phyloP scores from a whole-genome alignment of 2,797 vertebrate genomes.

The Myioborus miniatus region DNA sequence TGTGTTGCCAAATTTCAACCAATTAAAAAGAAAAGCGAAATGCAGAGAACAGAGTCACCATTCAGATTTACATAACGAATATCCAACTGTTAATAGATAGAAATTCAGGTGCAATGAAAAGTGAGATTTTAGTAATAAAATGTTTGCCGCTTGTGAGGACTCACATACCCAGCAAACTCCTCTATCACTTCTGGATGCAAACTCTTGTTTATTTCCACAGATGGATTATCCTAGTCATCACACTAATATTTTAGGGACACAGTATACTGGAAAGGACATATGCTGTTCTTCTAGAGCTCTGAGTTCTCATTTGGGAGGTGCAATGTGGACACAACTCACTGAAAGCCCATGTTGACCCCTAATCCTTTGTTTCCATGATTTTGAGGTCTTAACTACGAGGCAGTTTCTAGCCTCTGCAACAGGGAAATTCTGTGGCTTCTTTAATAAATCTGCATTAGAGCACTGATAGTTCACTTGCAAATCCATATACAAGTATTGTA shows the following conservation, averaged over 20 bases:
- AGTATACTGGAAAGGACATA: background rate
- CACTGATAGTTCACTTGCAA: background rate
- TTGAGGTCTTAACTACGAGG: background rate
- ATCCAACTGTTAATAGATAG: background rate
- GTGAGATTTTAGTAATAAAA: background rate
- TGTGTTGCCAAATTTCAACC: background rate
- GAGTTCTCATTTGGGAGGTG: background rate
- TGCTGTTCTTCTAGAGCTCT: accelerated
- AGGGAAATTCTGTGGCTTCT: background rate
- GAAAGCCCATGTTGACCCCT: background rate
- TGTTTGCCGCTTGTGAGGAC: background rate
- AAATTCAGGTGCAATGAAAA: background rate
- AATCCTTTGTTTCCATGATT: background rate
- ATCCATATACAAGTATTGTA: background rate
- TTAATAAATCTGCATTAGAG: background rate
- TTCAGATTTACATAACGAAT: background rate
- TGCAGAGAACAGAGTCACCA: conserved; percentile 6
- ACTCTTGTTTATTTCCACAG: background rate
- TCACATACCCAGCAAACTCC: background rate
- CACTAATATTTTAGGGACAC: background rate
- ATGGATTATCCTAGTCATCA: background rate
- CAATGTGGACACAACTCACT: accelerated
- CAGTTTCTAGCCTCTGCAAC: background rate
- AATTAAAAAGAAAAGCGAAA: conserved; percentile 3
- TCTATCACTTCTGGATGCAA: background rate